Percentiles rank a stretch among this genome's conserved stretches.
phyloP scores from a whole-genome alignment of 2,113 vertebrate genomes.

The Malurus elegans region DNA sequence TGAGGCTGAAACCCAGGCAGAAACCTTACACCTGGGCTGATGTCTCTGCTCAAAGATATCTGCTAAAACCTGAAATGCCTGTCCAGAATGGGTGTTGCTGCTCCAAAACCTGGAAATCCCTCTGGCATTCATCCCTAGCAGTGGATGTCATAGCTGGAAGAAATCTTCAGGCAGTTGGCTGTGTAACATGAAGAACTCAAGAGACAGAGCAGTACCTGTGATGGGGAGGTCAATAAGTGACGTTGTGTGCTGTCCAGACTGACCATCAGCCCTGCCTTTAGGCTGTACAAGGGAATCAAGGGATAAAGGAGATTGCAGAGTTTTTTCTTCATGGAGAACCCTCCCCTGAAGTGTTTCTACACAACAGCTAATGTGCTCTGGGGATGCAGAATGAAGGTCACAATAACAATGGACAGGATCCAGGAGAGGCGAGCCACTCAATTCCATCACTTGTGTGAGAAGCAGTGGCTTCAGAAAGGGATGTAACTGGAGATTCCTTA shows the following conservation, averaged over 20 bases:
- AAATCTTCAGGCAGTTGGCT: neutral
- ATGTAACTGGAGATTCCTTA: neutral
- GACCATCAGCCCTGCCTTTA: neutral
- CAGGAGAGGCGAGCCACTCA: neutral
- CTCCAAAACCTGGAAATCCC: neutral
- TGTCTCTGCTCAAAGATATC: neutral
- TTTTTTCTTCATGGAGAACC: neutral
- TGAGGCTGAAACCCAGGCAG: neutral
- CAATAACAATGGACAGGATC: neutral
- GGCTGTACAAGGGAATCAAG: neutral
- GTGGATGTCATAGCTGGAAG: neutral
- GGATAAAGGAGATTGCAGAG: neutral
- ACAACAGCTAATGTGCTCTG: neutral
- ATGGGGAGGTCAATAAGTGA: fast-evolving
- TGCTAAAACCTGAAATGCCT: neutral
- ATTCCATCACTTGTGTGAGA: neutral
- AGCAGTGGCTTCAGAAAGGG: neutral
- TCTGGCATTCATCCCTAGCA: neutral
- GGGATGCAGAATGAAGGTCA: neutral
- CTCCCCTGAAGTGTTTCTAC: neutral
- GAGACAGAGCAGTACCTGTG: neutral
- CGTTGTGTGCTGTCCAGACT: neutral
- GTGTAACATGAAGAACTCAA: neutral
- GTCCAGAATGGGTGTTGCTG: neutral
- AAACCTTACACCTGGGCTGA: neutral